Percentiles rank a stretch among this genome's conserved stretches.
These are phyloP conservation scores for Nipponacmea schrenckii DNA, from an alignment of 2,888 invertebrate species.

Conservation along the genomic window DNA sequence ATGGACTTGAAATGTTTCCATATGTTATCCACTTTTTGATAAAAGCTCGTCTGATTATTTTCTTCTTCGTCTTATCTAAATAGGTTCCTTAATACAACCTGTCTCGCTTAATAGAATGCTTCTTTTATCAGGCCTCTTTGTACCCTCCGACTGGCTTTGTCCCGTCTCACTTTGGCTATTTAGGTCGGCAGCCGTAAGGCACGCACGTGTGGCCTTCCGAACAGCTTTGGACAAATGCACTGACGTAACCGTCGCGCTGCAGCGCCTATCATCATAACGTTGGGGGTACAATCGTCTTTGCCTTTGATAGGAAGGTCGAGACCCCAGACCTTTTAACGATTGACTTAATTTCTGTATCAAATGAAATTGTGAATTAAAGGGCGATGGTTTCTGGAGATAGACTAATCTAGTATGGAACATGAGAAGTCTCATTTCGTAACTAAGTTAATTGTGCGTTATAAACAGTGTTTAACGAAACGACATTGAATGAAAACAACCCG, in stretches of 20 bases:
- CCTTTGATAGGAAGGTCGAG: not conserved
- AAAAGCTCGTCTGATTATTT: not conserved
- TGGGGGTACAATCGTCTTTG: no score
- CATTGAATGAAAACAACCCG: no score
- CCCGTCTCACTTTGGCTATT: not conserved
- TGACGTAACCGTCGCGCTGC: no score
- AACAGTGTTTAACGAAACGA: not conserved
- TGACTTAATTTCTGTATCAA: not conserved
- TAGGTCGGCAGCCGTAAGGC: not conserved
- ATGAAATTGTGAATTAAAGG: not conserved
- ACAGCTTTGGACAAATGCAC: no score
- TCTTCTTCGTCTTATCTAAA: conserved; percentile 2
- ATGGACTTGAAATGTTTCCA: conserved; percentile 2
- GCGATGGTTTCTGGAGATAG: not conserved
- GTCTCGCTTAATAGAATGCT: not conserved
- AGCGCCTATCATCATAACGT: no score
- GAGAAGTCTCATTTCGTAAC: not conserved
- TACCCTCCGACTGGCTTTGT: not conserved
- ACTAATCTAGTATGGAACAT: not conserved
- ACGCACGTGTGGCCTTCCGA: conserved; percentile 3
- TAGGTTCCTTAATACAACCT: not conserved
- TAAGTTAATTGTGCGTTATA: not conserved
- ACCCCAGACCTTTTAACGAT: not conserved
- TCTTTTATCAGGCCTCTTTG: not conserved
- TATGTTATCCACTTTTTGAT: not conserved